Conservation (phyloP, 2,888 invertebrate species). For the Anthrax anthrax region DNA sequence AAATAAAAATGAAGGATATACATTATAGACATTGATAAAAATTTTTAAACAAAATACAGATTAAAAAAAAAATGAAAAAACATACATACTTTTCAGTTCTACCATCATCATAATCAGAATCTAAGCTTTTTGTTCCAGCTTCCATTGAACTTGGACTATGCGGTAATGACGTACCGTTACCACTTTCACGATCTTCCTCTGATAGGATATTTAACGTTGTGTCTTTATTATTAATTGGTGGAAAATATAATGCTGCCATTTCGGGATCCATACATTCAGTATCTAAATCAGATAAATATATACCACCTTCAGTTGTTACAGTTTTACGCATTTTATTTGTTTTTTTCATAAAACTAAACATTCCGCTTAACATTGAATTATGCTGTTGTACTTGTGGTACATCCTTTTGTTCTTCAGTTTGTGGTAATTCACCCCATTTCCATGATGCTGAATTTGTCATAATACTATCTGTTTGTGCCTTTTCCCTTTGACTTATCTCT, state of each 20-base stretch:
- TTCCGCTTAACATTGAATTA: slow-evolving; percentile 70
- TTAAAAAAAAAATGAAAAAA: neutral
- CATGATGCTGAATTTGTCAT: slow-evolving; percentile 43
- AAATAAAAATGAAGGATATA: too few species aligned
- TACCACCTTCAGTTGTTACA: slow-evolving; percentile 43
- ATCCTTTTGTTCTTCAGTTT: slow-evolving; percentile 19
- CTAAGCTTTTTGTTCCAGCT: slow-evolving; percentile 57
- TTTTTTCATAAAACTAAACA: slow-evolving; percentile 87
- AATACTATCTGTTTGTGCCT: slow-evolving; percentile 22
- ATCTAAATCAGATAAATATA: slow-evolving; percentile 85
- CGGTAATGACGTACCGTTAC: slow-evolving; percentile 88
- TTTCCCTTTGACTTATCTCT: slow-evolving; percentile 44
- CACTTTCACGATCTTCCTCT: slow-evolving; percentile 91
- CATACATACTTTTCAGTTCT: slow-evolving; percentile 40
- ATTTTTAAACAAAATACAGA: neutral
- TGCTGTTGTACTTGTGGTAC: slow-evolving; percentile 29
- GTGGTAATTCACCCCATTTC: slow-evolving; percentile 82
- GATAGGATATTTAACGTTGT: slow-evolving; percentile 29
- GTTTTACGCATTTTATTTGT: slow-evolving; percentile 45
- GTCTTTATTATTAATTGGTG: slow-evolving; percentile 32
- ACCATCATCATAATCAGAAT: slow-evolving; percentile 71
- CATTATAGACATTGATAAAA: slow-evolving; percentile 16
- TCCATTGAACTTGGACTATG: slow-evolving; percentile 86
- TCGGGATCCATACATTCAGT: slow-evolving; percentile 86
- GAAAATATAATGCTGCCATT: slow-evolving; percentile 74